Evolutionary conservation across 2,113 vertebrate genomes (phyloP).

Genomic region (Apus apus): DNA sequence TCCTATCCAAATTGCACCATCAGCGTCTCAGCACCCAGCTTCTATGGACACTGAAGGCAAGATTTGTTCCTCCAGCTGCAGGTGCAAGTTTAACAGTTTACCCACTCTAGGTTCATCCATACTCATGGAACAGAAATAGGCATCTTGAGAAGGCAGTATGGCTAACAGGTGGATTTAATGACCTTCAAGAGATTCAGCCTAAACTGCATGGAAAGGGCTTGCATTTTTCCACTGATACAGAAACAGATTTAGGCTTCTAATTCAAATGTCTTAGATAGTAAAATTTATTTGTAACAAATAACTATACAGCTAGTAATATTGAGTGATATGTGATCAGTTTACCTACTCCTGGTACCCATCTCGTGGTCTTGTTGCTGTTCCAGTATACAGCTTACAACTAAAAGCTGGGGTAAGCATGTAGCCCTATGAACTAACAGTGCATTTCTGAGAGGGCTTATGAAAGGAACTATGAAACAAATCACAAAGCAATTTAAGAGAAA

Average conservation of each 20-base stretch:
- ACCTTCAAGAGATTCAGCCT: neutral
- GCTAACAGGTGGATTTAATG: neutral
- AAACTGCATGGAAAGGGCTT: neutral
- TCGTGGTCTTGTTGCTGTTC: neutral
- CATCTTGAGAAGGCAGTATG: fast-evolving
- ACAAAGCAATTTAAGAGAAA: neutral
- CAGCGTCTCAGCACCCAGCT: neutral
- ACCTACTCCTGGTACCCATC: neutral
- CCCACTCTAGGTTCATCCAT: neutral
- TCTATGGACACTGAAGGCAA: neutral
- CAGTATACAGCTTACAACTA: neutral
- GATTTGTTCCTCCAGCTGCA: neutral
- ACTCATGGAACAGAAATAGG: neutral
- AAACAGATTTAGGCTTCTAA: neutral
- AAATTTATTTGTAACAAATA: neutral
- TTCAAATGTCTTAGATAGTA: neutral
- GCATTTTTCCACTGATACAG: neutral
- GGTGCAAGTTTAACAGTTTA: neutral
- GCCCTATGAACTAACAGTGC: neutral
- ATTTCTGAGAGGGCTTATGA: neutral
- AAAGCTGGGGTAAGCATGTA: neutral
- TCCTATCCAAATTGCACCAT: neutral
- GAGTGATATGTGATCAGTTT: neutral
- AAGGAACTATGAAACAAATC: neutral
- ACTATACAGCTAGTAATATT: neutral